Percentiles rank a stretch among this genome's conserved stretches.
Evolutionary conservation across 2,113 vertebrate species (phyloP).

Genomic region (Dipodomys merriami): DNA sequence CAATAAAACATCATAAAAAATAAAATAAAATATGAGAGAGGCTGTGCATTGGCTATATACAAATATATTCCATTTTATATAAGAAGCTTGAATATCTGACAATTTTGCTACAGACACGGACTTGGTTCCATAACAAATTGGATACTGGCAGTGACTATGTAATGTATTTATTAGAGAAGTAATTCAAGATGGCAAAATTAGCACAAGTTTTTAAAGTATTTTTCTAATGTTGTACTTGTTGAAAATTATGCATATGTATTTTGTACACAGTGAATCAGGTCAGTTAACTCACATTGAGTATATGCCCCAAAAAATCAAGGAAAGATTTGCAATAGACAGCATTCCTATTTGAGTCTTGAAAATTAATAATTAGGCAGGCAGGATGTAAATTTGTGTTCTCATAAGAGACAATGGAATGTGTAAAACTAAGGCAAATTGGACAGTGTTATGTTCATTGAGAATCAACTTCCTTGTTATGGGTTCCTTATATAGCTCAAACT

Average conservation of each 20-base stretch:
- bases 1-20: no score
- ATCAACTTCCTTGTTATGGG: background rate
- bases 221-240: background rate
- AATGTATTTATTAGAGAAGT: background rate
- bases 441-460: background rate
- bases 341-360: background rate
- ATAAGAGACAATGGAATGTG: background rate
- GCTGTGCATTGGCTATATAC: background rate
- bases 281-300: background rate
- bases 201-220: background rate
- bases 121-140: background rate
- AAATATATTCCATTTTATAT: background rate
- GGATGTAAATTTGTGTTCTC: background rate
- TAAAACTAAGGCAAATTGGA: background rate
- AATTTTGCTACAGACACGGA: background rate
- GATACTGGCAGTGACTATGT: background rate
- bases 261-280: background rate
- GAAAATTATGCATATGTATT: background rate
- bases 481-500: background rate
- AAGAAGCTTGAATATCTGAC: background rate
- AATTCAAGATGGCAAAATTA: background rate
- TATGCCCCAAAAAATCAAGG: background rate
- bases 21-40: no score
- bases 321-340: background rate
- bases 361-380: background rate